These are phyloP conservation scores for Platanista minor DNA, from an alignment of 2,113 vertebrate species.

Conservation along the genomic window DNA sequence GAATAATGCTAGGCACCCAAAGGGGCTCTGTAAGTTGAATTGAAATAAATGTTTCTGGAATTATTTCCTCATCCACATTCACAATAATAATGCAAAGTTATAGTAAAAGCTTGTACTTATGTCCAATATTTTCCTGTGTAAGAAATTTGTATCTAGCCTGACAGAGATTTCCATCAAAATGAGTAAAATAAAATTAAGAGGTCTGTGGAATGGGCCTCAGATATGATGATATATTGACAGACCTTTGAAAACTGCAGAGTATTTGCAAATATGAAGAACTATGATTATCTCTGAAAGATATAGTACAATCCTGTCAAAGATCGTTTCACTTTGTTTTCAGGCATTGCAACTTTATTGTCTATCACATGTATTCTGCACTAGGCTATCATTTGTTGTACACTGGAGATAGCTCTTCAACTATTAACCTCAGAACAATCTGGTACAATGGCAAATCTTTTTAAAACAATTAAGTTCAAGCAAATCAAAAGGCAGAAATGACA, in stretches of 20 bases:
- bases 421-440: slow-evolving; percentile 7
- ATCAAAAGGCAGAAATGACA: slow-evolving; percentile 26
- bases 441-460: background rate
- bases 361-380: background rate
- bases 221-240: background rate
- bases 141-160: background rate
- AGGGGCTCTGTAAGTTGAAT: background rate
- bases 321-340: slow-evolving; percentile 4
- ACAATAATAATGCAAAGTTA: background rate
- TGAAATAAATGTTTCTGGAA: background rate
- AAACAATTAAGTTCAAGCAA: slow-evolving; percentile 48
- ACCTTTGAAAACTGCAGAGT: background rate
- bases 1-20: background rate
- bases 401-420: background rate
- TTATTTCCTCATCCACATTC: background rate
- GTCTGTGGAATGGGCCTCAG: background rate
- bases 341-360: background rate
- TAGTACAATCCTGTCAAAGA: background rate
- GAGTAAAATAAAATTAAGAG: background rate
- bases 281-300: background rate
- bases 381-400: background rate
- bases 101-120: background rate
- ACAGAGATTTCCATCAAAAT: background rate
- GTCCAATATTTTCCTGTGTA: background rate
- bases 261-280: background rate